Percentiles rank a stretch among this genome's conserved stretches.
These are phyloP conservation scores for Esox masquinongy DNA, from an alignment of 2,797 vertebrate genomes.

Conservation along the genomic window DNA sequence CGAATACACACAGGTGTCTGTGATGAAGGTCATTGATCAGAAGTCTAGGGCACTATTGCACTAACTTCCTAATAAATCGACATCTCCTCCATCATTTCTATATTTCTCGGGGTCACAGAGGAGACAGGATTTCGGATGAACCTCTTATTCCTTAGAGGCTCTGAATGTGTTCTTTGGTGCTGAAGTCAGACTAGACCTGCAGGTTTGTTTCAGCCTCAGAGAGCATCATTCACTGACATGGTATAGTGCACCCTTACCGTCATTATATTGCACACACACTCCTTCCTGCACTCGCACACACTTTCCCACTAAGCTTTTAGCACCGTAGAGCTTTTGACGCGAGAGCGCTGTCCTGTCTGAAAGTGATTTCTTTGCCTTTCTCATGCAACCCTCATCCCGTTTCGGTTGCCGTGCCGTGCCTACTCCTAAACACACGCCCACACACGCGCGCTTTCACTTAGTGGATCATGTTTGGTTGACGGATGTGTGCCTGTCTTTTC, in stretches of 20 bases:
- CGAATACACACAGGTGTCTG: too few relatives aligned
- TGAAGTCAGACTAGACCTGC: neutral
- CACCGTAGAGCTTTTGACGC: slow-evolving; percentile 29
- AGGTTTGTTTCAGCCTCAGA: slow-evolving; percentile 3
- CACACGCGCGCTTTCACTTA: too few relatives aligned
- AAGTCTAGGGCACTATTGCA: too few relatives aligned
- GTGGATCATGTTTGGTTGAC: neutral
- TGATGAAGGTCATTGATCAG: too few relatives aligned
- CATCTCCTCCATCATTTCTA: too few relatives aligned
- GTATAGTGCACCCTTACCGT: slow-evolving; percentile 33
- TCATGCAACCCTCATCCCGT: neutral
- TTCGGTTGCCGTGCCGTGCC: neutral
- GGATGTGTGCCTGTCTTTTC: slow-evolving; percentile 31
- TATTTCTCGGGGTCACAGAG: too few relatives aligned
- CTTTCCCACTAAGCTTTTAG: slow-evolving; percentile 37
- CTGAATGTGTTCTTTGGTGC: neutral
- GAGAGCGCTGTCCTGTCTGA: slow-evolving; percentile 41
- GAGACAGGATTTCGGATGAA: too few relatives aligned
- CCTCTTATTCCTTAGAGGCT: too few relatives aligned
- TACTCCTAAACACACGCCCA: neutral
- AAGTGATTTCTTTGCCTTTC: neutral
- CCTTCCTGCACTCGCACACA: slow-evolving; percentile 14
- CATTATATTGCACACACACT: slow-evolving; percentile 14
- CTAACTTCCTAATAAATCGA: too few relatives aligned
- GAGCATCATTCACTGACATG: slow-evolving; percentile 24